A percentile compares a stretch with the other conserved stretches of the same genome.
These are phyloP conservation scores for Drosophila teissieri DNA, from an alignment of 1,140 invertebrate genomes.

Conservation along the genomic window DNA sequence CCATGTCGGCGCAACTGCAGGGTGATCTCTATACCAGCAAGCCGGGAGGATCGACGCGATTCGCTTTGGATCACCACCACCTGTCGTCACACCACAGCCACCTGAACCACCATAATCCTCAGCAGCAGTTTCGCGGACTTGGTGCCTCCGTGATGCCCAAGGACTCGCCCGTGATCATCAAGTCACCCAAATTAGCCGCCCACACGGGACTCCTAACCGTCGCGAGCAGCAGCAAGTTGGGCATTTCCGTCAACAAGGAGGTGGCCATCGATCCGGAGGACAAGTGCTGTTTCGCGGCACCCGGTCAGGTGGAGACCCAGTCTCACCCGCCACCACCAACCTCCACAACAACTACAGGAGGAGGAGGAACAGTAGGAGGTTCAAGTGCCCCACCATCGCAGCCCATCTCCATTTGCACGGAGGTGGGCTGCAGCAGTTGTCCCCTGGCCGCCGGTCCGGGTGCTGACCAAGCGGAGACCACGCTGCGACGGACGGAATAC, in stretches of 20 bases:
- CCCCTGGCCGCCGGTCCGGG: conserved; percentile 48
- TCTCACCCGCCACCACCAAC: conserved; percentile 33
- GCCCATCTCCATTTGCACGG: conserved; percentile 72
- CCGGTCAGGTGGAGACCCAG: conserved; percentile 59
- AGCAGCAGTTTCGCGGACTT: conserved; percentile 74
- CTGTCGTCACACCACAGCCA: conserved; percentile 30
- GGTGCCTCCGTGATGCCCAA: conserved; percentile 83
- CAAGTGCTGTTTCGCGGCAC: conserved; percentile 70
- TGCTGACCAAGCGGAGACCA: conserved; percentile 49
- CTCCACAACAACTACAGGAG: conserved; percentile 9
- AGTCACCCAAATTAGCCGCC: conserved; percentile 73
- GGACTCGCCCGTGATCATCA: conserved; percentile 84
- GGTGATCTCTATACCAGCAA: conserved; percentile 62
- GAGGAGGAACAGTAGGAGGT: conserved; percentile 17
- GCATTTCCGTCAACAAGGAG: conserved; percentile 82
- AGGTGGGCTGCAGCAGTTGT: conserved; percentile 76
- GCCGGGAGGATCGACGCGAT: conserved; percentile 51
- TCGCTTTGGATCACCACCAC: conserved; percentile 67
- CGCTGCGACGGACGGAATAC: conserved; percentile 57
- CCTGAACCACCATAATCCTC: conserved; percentile 44
- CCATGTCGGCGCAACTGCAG: conserved; percentile 61
- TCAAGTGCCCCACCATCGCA: conserved; percentile 28
- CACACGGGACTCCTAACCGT: conserved; percentile 64
- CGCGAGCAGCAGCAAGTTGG: conserved; percentile 67
- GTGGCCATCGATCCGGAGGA: conserved; percentile 84